Conservation (phyloP, 1,140 invertebrate genomes). For the Pantala flavescens region DNA sequence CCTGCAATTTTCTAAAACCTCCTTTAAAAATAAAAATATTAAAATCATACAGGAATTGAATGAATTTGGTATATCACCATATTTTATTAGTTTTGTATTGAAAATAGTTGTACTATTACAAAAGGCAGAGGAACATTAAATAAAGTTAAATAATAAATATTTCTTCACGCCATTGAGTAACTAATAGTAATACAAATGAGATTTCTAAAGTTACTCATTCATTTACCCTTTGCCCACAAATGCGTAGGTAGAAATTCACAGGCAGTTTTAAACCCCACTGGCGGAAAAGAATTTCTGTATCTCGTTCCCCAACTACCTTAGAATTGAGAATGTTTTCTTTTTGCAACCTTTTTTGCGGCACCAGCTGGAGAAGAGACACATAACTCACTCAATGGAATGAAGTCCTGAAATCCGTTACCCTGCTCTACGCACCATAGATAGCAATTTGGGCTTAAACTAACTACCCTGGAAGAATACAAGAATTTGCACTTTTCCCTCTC, state of each 20-base stretch:
- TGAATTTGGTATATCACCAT: too few relatives aligned
- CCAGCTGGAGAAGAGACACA: neutral
- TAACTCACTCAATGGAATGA: neutral
- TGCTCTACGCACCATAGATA: slow-evolving; percentile 33
- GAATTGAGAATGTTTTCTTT: neutral
- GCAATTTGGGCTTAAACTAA: slow-evolving; percentile 29
- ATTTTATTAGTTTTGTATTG: too few relatives aligned
- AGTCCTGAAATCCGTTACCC: neutral
- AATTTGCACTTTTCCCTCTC: neutral
- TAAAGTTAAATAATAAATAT: too few relatives aligned
- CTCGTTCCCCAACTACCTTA: neutral
- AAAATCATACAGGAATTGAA: too few relatives aligned
- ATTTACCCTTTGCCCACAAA: neutral
- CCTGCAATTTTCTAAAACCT: too few relatives aligned
- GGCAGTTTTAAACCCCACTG: neutral
- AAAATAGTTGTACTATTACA: too few relatives aligned
- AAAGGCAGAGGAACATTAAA: too few relatives aligned
- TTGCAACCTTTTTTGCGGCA: neutral
- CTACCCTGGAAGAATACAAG: slow-evolving; percentile 24
- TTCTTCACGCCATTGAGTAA: too few relatives aligned
- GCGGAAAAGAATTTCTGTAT: neutral
- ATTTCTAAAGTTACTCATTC: too few relatives aligned
- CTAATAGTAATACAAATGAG: too few relatives aligned
- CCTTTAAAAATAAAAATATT: too few relatives aligned
- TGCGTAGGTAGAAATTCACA: neutral